Evolutionary conservation across 2,888 invertebrate genomes (phyloP), one percentile per base, ranked within the genome.

Genomic region (Stenurella melanura): DNA sequence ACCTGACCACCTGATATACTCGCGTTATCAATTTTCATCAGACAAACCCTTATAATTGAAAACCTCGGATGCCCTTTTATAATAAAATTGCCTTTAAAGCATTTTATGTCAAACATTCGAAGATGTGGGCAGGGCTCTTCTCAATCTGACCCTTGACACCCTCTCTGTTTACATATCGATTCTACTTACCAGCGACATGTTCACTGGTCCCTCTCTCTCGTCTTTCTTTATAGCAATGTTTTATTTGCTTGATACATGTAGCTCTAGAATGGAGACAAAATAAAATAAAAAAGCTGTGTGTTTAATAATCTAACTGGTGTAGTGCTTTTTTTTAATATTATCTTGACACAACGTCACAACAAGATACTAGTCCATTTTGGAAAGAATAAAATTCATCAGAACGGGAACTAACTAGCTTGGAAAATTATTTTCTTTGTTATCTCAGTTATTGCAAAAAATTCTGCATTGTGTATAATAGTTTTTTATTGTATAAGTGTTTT

Each of bases 91-190:
- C 50, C n/a, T 50, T 50, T 50, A 50, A 50, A 50, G n/a, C 50
- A 50, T 50, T 50, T 15, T n/a, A n/a, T 50, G 50, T 50, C 50
- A 50, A 50, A 50, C 50, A 50, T 50, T 15, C 50, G 50, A 50
- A 50, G 50, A 50, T 50, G 50, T 50, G 6, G 50, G 50, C n/a
- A 50, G 50, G n/a, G 50, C 50, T 3, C 50, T n/a, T 50, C 50
- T 7, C 50, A 6, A 50, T 50, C 50, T 50, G 50, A 50, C 50
- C 50, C 50, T 50, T 50, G 50, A 50, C 50, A 50, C 50, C 50
- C 50, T n/a, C 50, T 50, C 50, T 50, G 50, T 50, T 50, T 50
- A 50, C 50, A 50, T 50, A 50, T 50, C 50, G 50, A 50, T 50
- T 50, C 50, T 15, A n/a, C n/a, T 50, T 50, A 50, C 50, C 50